phyloP scores from a whole-genome alignment of 1,140 invertebrate species.

The Anthonomus grandis region DNA sequence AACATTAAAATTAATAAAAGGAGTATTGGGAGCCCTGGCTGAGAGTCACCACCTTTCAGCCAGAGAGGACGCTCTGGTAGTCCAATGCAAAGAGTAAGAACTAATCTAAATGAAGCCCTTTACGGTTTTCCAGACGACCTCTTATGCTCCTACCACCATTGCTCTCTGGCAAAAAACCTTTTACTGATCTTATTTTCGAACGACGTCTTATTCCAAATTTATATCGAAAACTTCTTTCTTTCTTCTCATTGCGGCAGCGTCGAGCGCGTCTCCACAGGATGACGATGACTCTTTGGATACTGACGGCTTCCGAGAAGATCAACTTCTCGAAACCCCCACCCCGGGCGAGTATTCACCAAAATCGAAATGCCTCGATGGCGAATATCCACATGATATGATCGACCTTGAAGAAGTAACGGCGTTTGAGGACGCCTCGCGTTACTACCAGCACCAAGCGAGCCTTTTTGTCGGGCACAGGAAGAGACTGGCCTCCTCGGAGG shows the following conservation, averaged over 20 bases:
- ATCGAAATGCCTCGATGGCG: constrained; percentile 11
- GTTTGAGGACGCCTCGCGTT: constrained; percentile 42
- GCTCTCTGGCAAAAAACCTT: too few species aligned
- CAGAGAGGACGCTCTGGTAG: too few species aligned
- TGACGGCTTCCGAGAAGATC: constrained; percentile 52
- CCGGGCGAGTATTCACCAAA: constrained; percentile 29
- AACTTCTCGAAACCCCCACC: constrained; percentile 49
- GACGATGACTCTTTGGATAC: constrained; percentile 55
- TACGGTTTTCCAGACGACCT: too few species aligned
- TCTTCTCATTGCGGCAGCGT: constrained; percentile 43
- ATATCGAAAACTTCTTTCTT: too few species aligned
- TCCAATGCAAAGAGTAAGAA: too few species aligned
- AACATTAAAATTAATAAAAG: too few species aligned
- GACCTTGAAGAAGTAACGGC: constrained; percentile 41
- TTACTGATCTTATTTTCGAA: too few species aligned
- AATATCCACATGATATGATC: constrained; percentile 9
- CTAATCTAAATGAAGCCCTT: too few species aligned
- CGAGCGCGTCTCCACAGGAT: constrained; percentile 52
- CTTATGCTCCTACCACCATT: too few species aligned
- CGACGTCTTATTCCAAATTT: too few species aligned
- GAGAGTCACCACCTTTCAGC: too few species aligned
- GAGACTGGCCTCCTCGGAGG: constrained; percentile 46
- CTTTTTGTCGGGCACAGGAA: constrained; percentile 42
- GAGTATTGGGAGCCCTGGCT: too few species aligned
- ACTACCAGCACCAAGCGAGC: constrained; percentile 43